phyloP scores from a whole-genome alignment of 2,113 vertebrate species.

The Parus major region DNA sequence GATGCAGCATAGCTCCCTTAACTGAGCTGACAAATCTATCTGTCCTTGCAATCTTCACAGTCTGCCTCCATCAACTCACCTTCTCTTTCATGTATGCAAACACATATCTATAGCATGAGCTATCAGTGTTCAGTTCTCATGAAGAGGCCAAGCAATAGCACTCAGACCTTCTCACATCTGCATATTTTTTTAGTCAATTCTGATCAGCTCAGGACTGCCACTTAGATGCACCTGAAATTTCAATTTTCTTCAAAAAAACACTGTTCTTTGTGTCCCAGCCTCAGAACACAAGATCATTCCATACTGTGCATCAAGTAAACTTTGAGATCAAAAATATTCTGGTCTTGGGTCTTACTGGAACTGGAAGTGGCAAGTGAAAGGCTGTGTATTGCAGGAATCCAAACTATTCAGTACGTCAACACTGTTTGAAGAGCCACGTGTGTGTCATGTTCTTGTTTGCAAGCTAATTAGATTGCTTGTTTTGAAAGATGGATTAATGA shows the following conservation, averaged over 20 bases:
- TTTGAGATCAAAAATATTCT: background rate
- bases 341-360: background rate
- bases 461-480: constrained; percentile 55
- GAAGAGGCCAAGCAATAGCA: background rate
- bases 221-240: background rate
- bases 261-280: background rate
- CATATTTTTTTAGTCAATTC: background rate
- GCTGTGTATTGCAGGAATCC: background rate
- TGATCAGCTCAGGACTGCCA: background rate
- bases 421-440: background rate
- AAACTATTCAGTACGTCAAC: constrained; percentile 26
- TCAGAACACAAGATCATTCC: background rate
- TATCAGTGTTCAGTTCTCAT: background rate
- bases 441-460: constrained; percentile 50
- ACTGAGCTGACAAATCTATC: background rate
- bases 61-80: background rate
- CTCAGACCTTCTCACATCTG: background rate
- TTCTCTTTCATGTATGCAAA: background rate
- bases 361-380: constrained; percentile 16
- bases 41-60: background rate
- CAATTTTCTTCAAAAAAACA: background rate
- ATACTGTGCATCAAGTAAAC: background rate
- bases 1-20: background rate
- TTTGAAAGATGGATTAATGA: constrained; percentile 57
- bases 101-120: background rate